Evolutionary conservation across 2,113 vertebrate species (phyloP).

Genomic region (Lampris incognitus): DNA sequence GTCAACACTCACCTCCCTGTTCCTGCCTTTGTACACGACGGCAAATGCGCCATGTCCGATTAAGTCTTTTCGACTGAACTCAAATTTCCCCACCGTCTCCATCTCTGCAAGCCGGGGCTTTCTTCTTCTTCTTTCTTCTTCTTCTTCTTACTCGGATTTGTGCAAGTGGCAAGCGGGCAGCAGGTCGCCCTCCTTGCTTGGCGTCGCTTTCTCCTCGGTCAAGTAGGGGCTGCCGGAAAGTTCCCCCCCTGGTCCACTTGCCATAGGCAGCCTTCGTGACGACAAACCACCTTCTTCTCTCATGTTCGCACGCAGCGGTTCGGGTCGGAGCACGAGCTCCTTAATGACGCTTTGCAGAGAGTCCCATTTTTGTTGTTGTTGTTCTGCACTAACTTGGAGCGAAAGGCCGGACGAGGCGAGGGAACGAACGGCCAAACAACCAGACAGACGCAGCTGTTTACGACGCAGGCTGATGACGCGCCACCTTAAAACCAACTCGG

Average conservation of each 20-base stretch:
- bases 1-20: slow-evolving; percentile 87
- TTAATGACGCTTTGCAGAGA: slow-evolving; percentile 20
- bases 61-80: slow-evolving; percentile 96
- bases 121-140: not conserved
- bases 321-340: slow-evolving; percentile 45
- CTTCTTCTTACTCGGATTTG: slow-evolving; percentile 26
- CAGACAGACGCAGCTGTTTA: too few species aligned
- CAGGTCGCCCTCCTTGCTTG: slow-evolving; percentile 48
- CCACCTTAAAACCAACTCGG: slow-evolving; percentile 78
- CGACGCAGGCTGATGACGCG: slow-evolving; percentile 29
- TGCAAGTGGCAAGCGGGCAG: slow-evolving; percentile 41
- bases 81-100: slow-evolving; percentile 96
- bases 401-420: too few species aligned
- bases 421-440: too few species aligned
- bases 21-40: slow-evolving; percentile 95
- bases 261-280: slow-evolving; percentile 83
- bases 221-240: slow-evolving; percentile 72
- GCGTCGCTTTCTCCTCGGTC: slow-evolving; percentile 68
- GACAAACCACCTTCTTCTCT: slow-evolving; percentile 70
- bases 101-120: slow-evolving; percentile 58
- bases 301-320: slow-evolving; percentile 78
- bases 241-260: slow-evolving; percentile 74
- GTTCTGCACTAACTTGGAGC: too few species aligned
- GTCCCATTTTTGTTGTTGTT: too few species aligned
- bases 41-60: slow-evolving; percentile 98